Percentiles rank a stretch among this genome's conserved stretches.
Evolutionary conservation across 2,888 invertebrate species (phyloP).

Genomic region (Schizotus pectinicornis): DNA sequence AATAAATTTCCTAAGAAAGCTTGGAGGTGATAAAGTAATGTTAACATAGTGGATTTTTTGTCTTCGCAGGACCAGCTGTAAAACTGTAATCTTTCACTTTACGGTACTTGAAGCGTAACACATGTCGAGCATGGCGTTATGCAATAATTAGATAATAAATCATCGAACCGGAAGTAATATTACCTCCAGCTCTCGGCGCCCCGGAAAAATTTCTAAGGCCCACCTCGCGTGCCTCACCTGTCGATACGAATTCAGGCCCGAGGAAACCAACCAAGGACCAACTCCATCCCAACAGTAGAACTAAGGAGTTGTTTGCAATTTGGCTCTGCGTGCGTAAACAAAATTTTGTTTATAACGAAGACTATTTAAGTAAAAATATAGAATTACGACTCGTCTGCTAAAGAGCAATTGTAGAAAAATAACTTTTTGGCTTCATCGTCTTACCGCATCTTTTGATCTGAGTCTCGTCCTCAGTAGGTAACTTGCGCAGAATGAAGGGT

Average conservation of each 20-base stretch:
- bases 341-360: too few species aligned
- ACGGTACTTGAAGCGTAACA: constrained; percentile 36
- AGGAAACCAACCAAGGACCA: not conserved
- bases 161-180: constrained; percentile 39
- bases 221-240: not conserved
- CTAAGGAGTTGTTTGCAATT: too few species aligned
- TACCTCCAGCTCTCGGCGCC: not conserved
- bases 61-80: constrained; percentile 31
- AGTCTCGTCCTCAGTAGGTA: too few species aligned
- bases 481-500: too few species aligned
- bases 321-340: too few species aligned
- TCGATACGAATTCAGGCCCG: not conserved
- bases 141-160: constrained; percentile 48
- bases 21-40: constrained; percentile 32
- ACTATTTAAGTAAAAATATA: too few species aligned
- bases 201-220: too few species aligned
- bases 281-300: too few species aligned
- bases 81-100: constrained; percentile 39
- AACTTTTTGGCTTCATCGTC: too few species aligned
- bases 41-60: constrained; percentile 31
- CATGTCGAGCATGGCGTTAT: constrained; percentile 44
- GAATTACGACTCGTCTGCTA: too few species aligned
- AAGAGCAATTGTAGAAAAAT: too few species aligned
- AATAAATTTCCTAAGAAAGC: constrained; percentile 16
- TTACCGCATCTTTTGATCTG: too few species aligned